Base-by-base conservation (phyloP, 2,113 vertebrate species). In the Limnothrissa miodon region DNA sequence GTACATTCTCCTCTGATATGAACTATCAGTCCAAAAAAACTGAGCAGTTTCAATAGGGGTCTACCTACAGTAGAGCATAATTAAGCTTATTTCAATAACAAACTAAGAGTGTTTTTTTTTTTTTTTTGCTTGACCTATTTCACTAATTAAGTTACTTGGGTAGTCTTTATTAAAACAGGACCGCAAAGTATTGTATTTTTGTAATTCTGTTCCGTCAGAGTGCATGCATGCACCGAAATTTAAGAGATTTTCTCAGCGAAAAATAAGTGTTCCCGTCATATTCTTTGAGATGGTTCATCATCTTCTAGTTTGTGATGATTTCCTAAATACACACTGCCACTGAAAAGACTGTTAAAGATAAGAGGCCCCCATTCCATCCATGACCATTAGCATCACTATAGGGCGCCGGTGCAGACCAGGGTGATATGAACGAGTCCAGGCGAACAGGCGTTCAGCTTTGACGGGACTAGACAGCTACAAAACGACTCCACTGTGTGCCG, bases 401-500 rank as follows among this genome's bases (percentile, higher is more conserved):
- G 90, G 78, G 80, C 19, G 70, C 62, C 80, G 81, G 89, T 88
- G 83, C 81, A 33, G 84, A 17, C 51, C 78, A 29, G 81, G 82
- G 39, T 82, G 53, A 74, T 29, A 33, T 74, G 66, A 11, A 1
- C 25, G 29, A 36, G 82, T 59, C 62, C 82, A 83, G 85, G 88
- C 89, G 88, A 84, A 80, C 81, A 19, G 81, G 39, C 83, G 80
- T 85, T 62, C 80, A 90, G 79, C 42, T 81, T 70, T 82, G 86
- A 83, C 83, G 80, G 84, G 86, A 88, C 88, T 82, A 83, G 83
- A 82, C 85, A 86, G 86, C 48, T 62, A 81, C 78, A 92, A 90
- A 92, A 92, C 88, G 84, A 87, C 39, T 85, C 84, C 86, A 90
- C 89, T 91, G 88, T 92, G 87, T 85, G 81, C 89, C 89, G 89